Conservation (phyloP, 2,797 vertebrate species). For the Sebastes diaconus region DNA sequence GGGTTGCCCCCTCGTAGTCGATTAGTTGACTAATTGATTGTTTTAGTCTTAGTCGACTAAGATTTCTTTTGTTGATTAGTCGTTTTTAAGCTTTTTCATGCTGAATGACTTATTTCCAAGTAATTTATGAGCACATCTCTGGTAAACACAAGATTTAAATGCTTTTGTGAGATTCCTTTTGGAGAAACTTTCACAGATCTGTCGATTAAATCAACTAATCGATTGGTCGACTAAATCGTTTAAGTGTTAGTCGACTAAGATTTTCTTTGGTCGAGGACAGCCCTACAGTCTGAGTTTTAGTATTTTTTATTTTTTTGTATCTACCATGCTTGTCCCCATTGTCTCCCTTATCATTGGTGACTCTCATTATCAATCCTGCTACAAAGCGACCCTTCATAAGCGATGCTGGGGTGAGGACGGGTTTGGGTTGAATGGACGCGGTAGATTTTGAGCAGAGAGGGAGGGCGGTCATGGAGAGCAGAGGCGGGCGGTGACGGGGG, state of each 20-base stretch:
- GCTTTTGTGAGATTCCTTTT: no score
- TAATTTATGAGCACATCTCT: no score
- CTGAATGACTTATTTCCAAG: no score
- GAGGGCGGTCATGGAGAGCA: conserved; percentile 48
- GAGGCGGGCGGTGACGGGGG: conserved; percentile 58
- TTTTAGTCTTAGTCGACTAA: no score
- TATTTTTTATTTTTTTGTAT: neutral
- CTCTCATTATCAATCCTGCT: conserved; percentile 20
- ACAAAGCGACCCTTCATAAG: conserved; percentile 52
- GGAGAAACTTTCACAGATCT: no score
- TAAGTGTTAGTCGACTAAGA: no score
- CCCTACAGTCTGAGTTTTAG: neutral
- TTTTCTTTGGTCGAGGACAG: no score
- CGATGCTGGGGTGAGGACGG: conserved; percentile 23
- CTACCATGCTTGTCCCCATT: conserved; percentile 16
- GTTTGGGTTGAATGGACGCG: conserved; percentile 45
- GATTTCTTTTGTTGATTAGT: no score
- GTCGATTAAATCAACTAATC: neutral
- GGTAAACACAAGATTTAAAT: no score
- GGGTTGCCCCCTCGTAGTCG: no score
- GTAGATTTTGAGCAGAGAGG: conserved; percentile 40
- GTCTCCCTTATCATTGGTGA: conserved; percentile 17
- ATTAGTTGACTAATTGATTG: rapidly evolving
- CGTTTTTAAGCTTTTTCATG: no score
- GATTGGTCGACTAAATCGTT: no score